Evolutionary conservation across 2,113 vertebrate genomes (phyloP).

Genomic region (Willisornis vidua): DNA sequence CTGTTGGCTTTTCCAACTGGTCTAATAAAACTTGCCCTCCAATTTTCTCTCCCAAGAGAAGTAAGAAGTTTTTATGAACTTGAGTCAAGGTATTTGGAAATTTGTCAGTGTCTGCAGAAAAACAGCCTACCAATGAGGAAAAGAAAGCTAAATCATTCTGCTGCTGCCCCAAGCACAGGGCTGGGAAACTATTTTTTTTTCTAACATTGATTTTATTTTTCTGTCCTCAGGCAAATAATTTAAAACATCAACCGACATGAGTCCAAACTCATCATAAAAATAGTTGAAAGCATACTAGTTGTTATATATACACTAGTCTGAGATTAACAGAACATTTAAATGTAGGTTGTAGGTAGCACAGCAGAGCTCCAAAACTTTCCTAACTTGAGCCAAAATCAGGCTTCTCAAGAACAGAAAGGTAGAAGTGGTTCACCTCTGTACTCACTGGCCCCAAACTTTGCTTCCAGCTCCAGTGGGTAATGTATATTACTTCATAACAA

Average conservation of each 20-base stretch:
- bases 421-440: not conserved
- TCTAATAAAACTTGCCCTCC: conserved; percentile 42
- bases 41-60: conserved; percentile 33
- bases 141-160: not conserved
- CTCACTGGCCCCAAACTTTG: not conserved
- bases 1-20: not conserved
- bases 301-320: not conserved
- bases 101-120: not conserved
- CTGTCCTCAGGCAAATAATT: not conserved
- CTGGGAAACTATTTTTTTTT: not conserved
- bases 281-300: not conserved
- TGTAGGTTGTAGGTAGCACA: not conserved
- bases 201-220: not conserved
- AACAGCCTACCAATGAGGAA: not conserved
- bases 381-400: not conserved
- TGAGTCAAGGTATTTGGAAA: conserved; percentile 3
- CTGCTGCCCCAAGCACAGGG: not conserved
- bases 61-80: conserved; percentile 1
- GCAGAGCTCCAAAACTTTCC: not conserved
- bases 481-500: not conserved
- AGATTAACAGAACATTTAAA: not conserved
- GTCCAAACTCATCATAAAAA: not conserved
- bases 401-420: not conserved
- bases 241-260: not conserved
- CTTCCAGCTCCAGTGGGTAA: not conserved